Evolutionary conservation across 2,888 invertebrate genomes (phyloP).

Genomic region (Zygogramma bicolorata): DNA sequence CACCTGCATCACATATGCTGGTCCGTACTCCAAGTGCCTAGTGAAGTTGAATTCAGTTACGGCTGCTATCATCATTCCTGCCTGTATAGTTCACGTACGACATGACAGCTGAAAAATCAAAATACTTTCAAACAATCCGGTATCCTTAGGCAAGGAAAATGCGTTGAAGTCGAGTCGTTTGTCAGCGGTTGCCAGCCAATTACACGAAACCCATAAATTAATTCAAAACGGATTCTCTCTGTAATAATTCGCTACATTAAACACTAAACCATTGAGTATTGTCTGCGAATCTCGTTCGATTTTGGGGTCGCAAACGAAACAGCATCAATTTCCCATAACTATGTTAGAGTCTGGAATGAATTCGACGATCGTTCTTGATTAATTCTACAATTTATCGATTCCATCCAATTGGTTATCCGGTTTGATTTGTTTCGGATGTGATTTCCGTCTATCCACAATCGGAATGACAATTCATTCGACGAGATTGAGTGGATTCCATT

Average conservation of each 20-base stretch:
- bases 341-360: conserved; percentile 28
- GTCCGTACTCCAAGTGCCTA: too few relatives aligned
- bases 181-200: neutral
- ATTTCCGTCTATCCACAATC: neutral
- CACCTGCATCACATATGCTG: too few relatives aligned
- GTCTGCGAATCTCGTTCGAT: conserved; percentile 27
- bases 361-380: conserved; percentile 29
- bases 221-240: conserved; percentile 14
- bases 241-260: conserved; percentile 34
- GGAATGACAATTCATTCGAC: neutral
- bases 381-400: conserved; percentile 27
- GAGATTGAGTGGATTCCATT: neutral
- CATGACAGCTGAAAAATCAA: too few relatives aligned
- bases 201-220: conserved; percentile 23
- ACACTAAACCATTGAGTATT: conserved; percentile 29
- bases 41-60: too few relatives aligned
- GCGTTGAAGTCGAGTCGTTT: neutral
- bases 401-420: neutral
- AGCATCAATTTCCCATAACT: conserved; percentile 25
- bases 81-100: too few relatives aligned
- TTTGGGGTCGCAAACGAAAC: conserved; percentile 18
- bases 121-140: too few relatives aligned
- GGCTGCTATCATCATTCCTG: too few relatives aligned
- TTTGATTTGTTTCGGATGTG: neutral
- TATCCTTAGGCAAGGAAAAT: neutral